Base-by-base conservation (phyloP, 2,797 vertebrate genomes). In the Adrianichthys oophorus region DNA sequence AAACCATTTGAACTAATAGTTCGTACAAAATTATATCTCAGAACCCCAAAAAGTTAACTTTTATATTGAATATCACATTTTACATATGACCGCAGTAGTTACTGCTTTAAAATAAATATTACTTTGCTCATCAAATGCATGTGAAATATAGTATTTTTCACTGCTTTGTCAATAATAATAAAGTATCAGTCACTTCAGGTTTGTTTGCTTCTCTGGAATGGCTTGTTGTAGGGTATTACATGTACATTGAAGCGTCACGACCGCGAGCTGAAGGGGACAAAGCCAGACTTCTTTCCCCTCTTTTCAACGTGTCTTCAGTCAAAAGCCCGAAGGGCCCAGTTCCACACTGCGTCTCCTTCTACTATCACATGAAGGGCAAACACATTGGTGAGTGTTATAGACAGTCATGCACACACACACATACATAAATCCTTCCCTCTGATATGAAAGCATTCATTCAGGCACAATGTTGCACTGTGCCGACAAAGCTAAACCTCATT, bases 291-390 rank as follows among this genome's bases (percentile, higher is more conserved):
- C 92, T 98, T 71, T 98, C 96, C 53, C 97, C 96, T 1, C 90
- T 97, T 68, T 99, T 95, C 88, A 99, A 99, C 2, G 93, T 95
- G 67, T 94, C 94, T 0, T 79, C 82, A 14, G 85, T 90, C 74
- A 95, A 90, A 65, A 88, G 90, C 14, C 91, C 91, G 41, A 87
- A 89, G 37, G 90, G 89, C 14, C 83, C 89, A 1, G 77, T 85
- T 8, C 94, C 94, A 4, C 96, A 95, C 89, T 99, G 97, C 4
- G 91, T 98, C 83, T 97, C 95, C 67, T 99, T 98, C 91, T 98
- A 94, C 91, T 98, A 98, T 86, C 95, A 98, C 88, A 99, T 99
- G 96, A 97, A 95, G 0, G 97, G 97, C 70, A 97, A 96, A 79
- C 95, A 98, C 85, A 98, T 99, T 0, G 97, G 97, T 99, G 89